Percentiles rank a stretch among this genome's conserved stretches.
phyloP scores from a whole-genome alignment of 2,797 vertebrate species.

The Fundulus diaphanus region DNA sequence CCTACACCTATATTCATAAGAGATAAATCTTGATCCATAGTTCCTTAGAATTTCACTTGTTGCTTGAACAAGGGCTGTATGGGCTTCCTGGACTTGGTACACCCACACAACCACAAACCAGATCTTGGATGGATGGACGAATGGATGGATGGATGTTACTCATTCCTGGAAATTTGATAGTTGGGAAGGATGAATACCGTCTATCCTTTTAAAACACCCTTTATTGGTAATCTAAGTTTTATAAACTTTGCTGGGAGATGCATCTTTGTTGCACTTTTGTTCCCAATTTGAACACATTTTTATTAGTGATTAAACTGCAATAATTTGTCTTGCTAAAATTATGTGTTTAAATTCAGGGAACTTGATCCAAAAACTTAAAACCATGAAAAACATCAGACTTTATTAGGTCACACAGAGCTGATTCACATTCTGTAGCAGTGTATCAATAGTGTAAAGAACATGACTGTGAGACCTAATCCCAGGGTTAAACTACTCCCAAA shows the following conservation, averaged over 20 bases:
- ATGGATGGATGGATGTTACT: no score
- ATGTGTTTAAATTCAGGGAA: slow-evolving; percentile 54
- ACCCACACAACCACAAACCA: no score
- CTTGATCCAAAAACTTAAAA: slow-evolving; percentile 35
- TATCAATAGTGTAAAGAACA: slow-evolving; percentile 38
- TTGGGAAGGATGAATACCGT: not conserved
- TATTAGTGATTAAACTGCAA: slow-evolving; percentile 35
- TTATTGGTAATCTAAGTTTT: not conserved
- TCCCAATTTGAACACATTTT: slow-evolving; percentile 11
- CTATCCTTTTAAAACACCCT: not conserved
- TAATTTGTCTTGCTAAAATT: slow-evolving; percentile 52
- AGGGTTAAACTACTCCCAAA: slow-evolving; percentile 62
- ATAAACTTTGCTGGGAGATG: not conserved
- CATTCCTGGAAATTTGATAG: not conserved
- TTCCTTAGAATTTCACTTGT: no score
- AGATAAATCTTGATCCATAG: no score
- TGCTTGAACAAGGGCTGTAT: no score
- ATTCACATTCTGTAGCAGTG: slow-evolving; percentile 43
- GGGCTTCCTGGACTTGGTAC: no score
- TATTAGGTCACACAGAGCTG: slow-evolving; percentile 52
- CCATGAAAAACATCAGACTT: not conserved
- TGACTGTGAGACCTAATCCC: slow-evolving; percentile 58
- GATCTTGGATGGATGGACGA: no score
- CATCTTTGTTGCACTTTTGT: not conserved
- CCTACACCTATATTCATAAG: no score